Conservation (phyloP, 53 echinoderm and acorn worm species). For the Luidia sarsii region DNA sequence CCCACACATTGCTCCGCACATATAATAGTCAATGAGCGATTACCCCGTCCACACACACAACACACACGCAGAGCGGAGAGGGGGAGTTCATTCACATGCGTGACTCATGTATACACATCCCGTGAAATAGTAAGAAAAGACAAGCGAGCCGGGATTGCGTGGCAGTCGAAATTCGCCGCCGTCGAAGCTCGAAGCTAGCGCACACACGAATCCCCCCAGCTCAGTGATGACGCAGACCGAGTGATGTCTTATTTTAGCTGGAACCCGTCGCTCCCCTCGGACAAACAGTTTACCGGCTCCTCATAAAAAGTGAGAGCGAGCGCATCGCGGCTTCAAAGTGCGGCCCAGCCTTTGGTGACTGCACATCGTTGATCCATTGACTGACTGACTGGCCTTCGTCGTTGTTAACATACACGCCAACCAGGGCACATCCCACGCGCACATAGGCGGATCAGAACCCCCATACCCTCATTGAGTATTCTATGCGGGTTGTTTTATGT, state of each 20-base stretch:
- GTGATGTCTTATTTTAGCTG: slow-evolving; percentile 41
- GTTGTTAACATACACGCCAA: not conserved
- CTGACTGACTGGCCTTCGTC: not conserved
- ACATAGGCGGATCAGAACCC: slow-evolving; percentile 30
- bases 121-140: not conserved
- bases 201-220: not conserved
- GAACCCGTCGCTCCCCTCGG: slow-evolving; percentile 7
- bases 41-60: slow-evolving; percentile 8
- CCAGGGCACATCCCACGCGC: slow-evolving; percentile 40
- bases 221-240: slow-evolving; percentile 32
- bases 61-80: no score
- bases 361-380: slow-evolving; percentile 26
- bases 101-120: slow-evolving; percentile 48
- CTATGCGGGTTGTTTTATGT: slow-evolving; percentile 66
- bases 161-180: not conserved
- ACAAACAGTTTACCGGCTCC: slow-evolving; percentile 5
- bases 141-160: not conserved
- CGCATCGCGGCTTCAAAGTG: slow-evolving; percentile 31
- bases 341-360: slow-evolving; percentile 45
- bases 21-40: slow-evolving; percentile 41
- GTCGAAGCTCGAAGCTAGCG: not conserved
- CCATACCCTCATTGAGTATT: slow-evolving; percentile 55
- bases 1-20: not conserved
- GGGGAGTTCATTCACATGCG: slow-evolving; percentile 57
- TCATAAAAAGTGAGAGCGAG: slow-evolving; percentile 31